These are phyloP conservation scores for Pristionchus arcanus DNA, from an alignment of 2,888 invertebrate genomes.

Conservation along the genomic window DNA sequence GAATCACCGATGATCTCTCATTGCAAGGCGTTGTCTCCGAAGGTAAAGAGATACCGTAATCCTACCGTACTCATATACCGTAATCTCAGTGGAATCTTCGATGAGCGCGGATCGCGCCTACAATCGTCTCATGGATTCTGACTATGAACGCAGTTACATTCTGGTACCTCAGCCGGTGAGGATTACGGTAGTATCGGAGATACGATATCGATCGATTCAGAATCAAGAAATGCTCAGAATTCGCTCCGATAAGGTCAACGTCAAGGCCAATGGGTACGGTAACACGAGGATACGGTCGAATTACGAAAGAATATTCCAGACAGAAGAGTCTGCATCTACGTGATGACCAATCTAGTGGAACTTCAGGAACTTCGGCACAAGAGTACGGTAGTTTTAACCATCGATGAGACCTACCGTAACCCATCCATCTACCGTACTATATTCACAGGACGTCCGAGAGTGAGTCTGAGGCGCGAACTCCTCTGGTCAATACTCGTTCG, in stretches of 20 bases:
- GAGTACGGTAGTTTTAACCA: not conserved
- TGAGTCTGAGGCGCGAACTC: not conserved
- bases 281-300: not conserved
- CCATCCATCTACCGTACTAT: not conserved
- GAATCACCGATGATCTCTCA: not conserved
- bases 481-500: slow-evolving; percentile 3
- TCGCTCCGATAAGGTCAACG: not conserved
- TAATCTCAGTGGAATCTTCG: not conserved
- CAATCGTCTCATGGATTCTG: not conserved
- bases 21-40: not conserved
- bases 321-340: not conserved
- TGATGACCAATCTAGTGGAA: not conserved
- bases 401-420: not conserved
- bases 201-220: not conserved
- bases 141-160: not conserved
- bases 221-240: not conserved
- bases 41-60: not conserved
- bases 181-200: not conserved
- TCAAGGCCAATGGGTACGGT: slow-evolving; percentile 3
- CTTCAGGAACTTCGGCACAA: not conserved
- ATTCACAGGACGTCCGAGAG: not conserved
- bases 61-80: not conserved
- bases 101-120: not conserved
- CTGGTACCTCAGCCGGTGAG: not conserved
- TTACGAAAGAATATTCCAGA: not conserved